These are phyloP conservation scores for Antheraea pernyi DNA, from an alignment of 1,140 invertebrate genomes.

Conservation along the genomic window DNA sequence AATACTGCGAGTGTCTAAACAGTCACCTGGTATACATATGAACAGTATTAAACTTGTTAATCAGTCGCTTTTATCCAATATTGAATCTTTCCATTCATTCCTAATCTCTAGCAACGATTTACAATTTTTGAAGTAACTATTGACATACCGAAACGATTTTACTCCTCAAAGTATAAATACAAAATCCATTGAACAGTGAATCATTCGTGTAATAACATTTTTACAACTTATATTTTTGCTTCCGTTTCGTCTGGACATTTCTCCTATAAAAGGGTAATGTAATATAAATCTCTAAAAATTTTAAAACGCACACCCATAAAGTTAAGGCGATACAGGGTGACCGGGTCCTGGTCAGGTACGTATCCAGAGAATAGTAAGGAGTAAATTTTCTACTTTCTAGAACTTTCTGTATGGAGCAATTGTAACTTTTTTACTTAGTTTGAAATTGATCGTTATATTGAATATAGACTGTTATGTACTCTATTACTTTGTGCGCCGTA, in stretches of 20 bases:
- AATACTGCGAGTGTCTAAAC: too few species aligned
- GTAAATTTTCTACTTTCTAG: not conserved
- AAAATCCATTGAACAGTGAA: not conserved
- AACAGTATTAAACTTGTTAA: too few species aligned
- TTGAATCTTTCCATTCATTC: too few species aligned
- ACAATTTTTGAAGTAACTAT: too few species aligned
- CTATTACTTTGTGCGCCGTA: too few species aligned
- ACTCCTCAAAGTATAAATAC: not conserved
- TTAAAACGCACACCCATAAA: slow-evolving; percentile 55
- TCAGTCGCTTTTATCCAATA: too few species aligned
- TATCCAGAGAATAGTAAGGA: not conserved
- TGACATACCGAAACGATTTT: not conserved
- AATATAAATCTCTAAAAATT: slow-evolving; percentile 57
- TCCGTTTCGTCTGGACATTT: slow-evolving; percentile 18
- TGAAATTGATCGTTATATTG: too few species aligned
- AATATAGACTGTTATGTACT: too few species aligned
- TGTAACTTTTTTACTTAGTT: not conserved
- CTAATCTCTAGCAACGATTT: too few species aligned
- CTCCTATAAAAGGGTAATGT: slow-evolving; percentile 33
- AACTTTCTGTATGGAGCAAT: not conserved
- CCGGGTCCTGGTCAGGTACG: slow-evolving; percentile 10
- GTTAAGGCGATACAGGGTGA: slow-evolving; percentile 53
- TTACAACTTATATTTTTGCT: slow-evolving; percentile 14
- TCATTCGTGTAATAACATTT: slow-evolving; percentile 10
- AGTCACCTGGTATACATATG: too few species aligned